Evolutionary conservation across 2,888 invertebrate genomes (phyloP).

Genomic region (Xestoiulus laeticollis): DNA sequence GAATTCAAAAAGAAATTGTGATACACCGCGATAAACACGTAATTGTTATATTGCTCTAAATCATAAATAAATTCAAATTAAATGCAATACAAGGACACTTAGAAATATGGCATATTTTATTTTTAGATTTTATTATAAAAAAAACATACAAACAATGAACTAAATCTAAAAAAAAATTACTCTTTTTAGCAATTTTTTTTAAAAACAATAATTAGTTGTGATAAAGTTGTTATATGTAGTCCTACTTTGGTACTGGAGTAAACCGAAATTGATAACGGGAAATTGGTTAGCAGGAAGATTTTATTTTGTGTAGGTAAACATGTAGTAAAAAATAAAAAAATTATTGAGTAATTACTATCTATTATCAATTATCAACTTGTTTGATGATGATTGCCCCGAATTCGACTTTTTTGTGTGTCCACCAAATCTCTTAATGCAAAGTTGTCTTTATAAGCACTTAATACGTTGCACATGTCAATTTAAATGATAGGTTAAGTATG

Average conservation of each 20-base stretch:
- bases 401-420: neutral
- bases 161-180: neutral
- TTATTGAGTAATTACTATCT: neutral
- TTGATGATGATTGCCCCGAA: neutral
- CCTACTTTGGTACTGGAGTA: neutral
- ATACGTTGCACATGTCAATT: no score
- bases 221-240: neutral
- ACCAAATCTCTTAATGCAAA: neutral
- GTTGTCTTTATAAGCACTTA: neutral
- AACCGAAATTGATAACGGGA: neutral
- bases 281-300: neutral
- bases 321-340: neutral
- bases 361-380: neutral
- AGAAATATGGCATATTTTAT: neutral
- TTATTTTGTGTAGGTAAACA: neutral
- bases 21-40: neutral
- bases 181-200: neutral
- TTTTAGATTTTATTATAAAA: neutral
- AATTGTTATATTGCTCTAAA: neutral
- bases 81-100: neutral
- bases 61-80: neutral
- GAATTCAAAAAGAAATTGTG: neutral
- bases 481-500: no score
- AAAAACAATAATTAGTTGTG: neutral
- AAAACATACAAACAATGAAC: neutral